Evolutionary conservation across 53 echinoderm and acorn worm genomes (phyloP), one percentile per base, ranked within the genome.

Genomic region (Echinarachnius parma): DNA sequence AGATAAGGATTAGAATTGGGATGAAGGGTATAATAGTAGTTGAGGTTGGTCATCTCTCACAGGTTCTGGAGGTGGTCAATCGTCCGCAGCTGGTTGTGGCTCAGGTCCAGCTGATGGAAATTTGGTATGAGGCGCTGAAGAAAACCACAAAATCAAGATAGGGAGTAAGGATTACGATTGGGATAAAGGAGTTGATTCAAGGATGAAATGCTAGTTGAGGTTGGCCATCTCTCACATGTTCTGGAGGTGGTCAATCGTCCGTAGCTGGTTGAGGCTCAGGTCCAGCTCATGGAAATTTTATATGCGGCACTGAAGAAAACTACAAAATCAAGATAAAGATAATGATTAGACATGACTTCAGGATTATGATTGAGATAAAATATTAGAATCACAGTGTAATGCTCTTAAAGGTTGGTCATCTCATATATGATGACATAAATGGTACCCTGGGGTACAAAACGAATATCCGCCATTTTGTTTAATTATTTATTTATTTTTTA

Each of bases 251-350:
- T 80, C 59, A 48, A 98, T 54, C 20, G 64, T 55, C 1, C 80
- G 80, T 28, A 92, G 49, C 31, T 77, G 56, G 62, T 98, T 98
- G 77, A 84, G 86, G 60, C 98, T 84, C 64, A 98, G 59, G 62
- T 88, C 85, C 33, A 98, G 82, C 24, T 89, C 76, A 44, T 80
- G 78, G 24, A 92, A 59, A 16, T 65, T 74, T 4, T 91, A 81
- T 33, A 98, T 53, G 11, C 91, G 64, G 70, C 88, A 88, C 98
- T 98, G 78, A n/a, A n/a, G n/a, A n/a, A n/a, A n/a, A n/a, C n/a
- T n/a, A n/a, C n/a, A n/a, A n/a, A n/a, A n/a, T n/a, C n/a, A n/a
- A n/a, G n/a, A n/a, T n/a, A n/a, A n/a, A n/a, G n/a, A n/a, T n/a
- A n/a, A n/a, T n/a, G n/a, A n/a, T n/a, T n/a, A n/a, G n/a, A n/a